Base-by-base conservation (phyloP, 2,888 invertebrate species). In the Parelbella ahira region DNA sequence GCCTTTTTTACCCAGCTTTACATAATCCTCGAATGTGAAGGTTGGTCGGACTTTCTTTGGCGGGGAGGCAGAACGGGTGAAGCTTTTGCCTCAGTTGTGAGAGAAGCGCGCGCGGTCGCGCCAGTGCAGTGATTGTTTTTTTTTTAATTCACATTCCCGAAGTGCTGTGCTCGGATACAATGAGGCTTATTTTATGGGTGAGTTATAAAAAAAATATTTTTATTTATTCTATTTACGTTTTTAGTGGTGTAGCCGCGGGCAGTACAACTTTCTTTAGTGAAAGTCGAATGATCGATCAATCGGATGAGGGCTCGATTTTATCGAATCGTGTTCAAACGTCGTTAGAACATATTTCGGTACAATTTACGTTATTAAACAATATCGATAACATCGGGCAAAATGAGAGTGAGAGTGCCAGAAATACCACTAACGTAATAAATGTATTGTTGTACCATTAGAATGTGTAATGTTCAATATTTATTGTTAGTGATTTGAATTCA, bases 181-280 rank as follows among this genome's bases (percentile, higher is more conserved):
- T 87, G 86, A 75, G 84, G 77, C 78, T 79, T 50, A 64, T 73
- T 64, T 79, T 75, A 80, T 86, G 81, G 86, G 86, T 87, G 67
- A 68, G 86, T 71, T 61, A 50, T 57, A n/a, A n/a, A n/a, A n/a
- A n/a, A n/a, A n/a, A n/a, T n/a, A n/a, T 15, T 34, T 28, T 12
- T 34, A 11, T 28, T 34, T 25, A 13, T 28, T 36, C 37, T 39
- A 44, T 33, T 32, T 30, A 28, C 29, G 19, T 34, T 44, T 32
- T 38, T 44, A 49, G 49, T 37, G 45, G 46, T 44, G 49, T 13
- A 13, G 32, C 54, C 49, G 38, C 44, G 24, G 54, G 48, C 56
- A 51, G 58, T 54, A 15, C 64, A 56, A 74, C 75, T 77, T 75
- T 76, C 71, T 73, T 71, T 65, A 73, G 77, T 76, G 75, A 77